A percentile compares a stretch with the other conserved stretches of the same genome.
phyloP scores from a whole-genome alignment of 2,888 invertebrate genomes.

The Boloria selene region DNA sequence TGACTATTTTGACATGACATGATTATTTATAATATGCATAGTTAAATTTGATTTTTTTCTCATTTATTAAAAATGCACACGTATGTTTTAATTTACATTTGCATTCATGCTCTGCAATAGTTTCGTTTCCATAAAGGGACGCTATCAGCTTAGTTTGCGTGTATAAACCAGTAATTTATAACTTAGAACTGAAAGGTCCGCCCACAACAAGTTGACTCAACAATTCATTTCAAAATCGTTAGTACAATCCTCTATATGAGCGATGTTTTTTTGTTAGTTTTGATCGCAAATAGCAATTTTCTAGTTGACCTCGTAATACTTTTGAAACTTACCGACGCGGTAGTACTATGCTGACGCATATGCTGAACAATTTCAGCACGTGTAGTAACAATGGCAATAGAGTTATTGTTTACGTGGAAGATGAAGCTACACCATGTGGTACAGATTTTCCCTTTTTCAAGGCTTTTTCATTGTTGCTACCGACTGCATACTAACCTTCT shows the following conservation, averaged over 20 bases:
- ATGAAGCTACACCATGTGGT: constrained; percentile 52
- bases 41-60: neutral
- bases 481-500: constrained; percentile 44
- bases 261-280: constrained; percentile 18
- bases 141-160: constrained; percentile 37
- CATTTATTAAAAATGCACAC: neutral
- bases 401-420: constrained; percentile 62
- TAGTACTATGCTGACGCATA: constrained; percentile 52
- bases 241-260: constrained; percentile 22
- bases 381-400: constrained; percentile 58
- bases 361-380: constrained; percentile 59
- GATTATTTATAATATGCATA: no score
- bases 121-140: constrained; percentile 51
- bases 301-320: constrained; percentile 51
- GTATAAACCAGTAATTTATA: constrained; percentile 21
- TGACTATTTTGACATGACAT: no score
- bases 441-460: constrained; percentile 57
- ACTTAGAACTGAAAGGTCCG: constrained; percentile 24
- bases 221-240: constrained; percentile 42
- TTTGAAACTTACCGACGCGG: constrained; percentile 38
- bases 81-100: constrained; percentile 37
- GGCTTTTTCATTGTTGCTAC: constrained; percentile 47
- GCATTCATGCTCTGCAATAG: constrained; percentile 44
- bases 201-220: constrained; percentile 41
- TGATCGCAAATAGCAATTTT: constrained; percentile 35